These are phyloP conservation scores for Zaprionus kolodkinae DNA, from an alignment of 1,140 invertebrate genomes.

Conservation along the genomic window DNA sequence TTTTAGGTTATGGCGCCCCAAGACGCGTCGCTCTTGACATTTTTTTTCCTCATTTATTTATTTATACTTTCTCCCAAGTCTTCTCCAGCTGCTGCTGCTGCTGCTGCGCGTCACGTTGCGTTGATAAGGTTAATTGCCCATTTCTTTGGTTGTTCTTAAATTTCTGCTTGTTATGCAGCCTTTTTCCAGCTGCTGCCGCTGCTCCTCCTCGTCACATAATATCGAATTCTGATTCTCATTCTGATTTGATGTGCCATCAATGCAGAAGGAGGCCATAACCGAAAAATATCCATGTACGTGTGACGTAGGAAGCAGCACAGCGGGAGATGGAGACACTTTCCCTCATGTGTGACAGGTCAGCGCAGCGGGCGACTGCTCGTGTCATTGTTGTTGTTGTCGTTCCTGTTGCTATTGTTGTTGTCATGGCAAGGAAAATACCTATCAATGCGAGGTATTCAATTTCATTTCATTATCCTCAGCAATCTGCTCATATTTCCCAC, in stretches of 20 bases:
- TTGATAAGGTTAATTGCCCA: conserved; percentile 79
- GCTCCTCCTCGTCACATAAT: conserved; percentile 31
- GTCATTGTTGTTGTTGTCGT: neutral
- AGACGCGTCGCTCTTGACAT: conserved; percentile 32
- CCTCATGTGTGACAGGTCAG: neutral
- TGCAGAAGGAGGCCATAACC: neutral
- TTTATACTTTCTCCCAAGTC: conserved; percentile 32
- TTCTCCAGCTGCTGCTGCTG: neutral
- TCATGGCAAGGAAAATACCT: conserved; percentile 16
- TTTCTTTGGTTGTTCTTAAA: conserved; percentile 45
- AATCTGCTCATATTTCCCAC: neutral
- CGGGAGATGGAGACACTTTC: neutral
- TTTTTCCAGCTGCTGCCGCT: conserved; percentile 40
- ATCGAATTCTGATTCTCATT: conserved; percentile 71
- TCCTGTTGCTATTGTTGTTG: conserved; percentile 4
- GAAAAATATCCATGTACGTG: neutral
- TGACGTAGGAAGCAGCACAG: neutral
- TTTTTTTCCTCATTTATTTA: conserved; percentile 43
- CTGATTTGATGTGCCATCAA: conserved; percentile 61
- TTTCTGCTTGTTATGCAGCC: conserved; percentile 36
- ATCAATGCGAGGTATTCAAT: conserved; percentile 34
- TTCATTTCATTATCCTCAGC: conserved; percentile 40
- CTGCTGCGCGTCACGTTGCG: conserved; percentile 30
- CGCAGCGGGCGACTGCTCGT: neutral
- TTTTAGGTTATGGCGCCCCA: conserved; percentile 32